Evolutionary conservation across 1,140 invertebrate genomes (phyloP), one percentile per base, ranked within the genome.

Genomic region (Drosophila persimilis): DNA sequence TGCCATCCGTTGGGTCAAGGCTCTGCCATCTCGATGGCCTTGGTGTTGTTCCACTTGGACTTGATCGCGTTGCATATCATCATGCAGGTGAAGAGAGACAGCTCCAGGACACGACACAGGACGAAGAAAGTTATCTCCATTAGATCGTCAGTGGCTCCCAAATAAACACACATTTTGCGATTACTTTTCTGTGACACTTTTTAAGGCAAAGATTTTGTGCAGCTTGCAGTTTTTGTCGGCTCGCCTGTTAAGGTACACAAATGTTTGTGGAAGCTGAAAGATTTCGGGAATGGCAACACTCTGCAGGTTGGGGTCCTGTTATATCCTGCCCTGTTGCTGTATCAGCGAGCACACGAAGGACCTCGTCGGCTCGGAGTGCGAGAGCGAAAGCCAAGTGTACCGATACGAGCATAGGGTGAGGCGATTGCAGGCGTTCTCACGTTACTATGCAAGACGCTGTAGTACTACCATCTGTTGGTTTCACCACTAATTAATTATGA

Each of bases 121-220:
- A 80, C 85, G 64, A 79, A 89, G 51, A 80, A 80, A n/a, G 85
- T 78, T 54, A 89, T 60, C 57, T 89, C 85, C 53, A 89, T 66
- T 50, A 89, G 66, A 65, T 89, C 64, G 47, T 84, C 85, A 39
- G 65, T 72, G 22, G 85, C 85, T 39, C 85, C 85, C 77, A 89
- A 79, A 61, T 89, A 89, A 43, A 89, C 61, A 66, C 85, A 89
- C 80, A 89, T 74, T 45, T 48, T 43, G 15, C n/a, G 20, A 13
- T 47, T 20, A 6, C 39, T 46, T 41, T 41, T 20, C 11, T 5
- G 50, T 31, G 52, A 6, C 4, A 35, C 24, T 20, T 44, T 15
- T 54, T 54, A 17, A 13, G 35, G 11, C 35, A 39, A 39, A 3
- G 11, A 39, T 13, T 41, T 7, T 20, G 3, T 39, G 4, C 39